phyloP scores from a whole-genome alignment of 2,113 vertebrate species.

The Guaruba guarouba region DNA sequence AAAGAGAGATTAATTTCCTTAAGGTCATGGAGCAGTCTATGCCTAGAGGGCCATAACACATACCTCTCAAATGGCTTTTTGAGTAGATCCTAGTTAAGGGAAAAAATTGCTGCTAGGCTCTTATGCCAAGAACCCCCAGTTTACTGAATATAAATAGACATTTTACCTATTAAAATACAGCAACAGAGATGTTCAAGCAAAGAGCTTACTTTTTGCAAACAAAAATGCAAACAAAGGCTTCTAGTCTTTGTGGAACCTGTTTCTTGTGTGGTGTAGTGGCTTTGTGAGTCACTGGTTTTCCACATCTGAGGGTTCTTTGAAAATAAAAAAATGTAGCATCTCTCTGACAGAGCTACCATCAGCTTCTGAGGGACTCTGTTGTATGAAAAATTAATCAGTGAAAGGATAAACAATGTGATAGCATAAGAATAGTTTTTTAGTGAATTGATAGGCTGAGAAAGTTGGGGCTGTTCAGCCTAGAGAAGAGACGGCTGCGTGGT shows the following conservation, averaged over 20 bases:
- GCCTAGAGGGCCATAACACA: not conserved
- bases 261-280: not conserved
- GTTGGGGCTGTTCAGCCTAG: no score
- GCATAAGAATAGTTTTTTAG: not conserved
- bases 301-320: not conserved
- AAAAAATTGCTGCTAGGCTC: not conserved
- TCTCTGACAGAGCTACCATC: not conserved
- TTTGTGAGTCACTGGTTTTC: not conserved
- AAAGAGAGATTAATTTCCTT: not conserved
- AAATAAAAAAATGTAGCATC: not conserved
- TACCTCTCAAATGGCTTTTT: not conserved
- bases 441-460: not conserved
- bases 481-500: no score
- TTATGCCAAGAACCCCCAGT: not conserved
- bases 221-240: not conserved
- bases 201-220: not conserved
- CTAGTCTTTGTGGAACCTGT: not conserved
- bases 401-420: not conserved
- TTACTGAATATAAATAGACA: not conserved
- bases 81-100: slow-evolving; percentile 22
- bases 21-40: not conserved
- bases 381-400: not conserved
- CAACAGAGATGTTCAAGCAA: not conserved
- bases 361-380: not conserved
- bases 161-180: not conserved